Percentiles rank a stretch among this genome's conserved stretches.
These are phyloP conservation scores for Drosophila prosaltans DNA, from an alignment of 1,140 invertebrate species.

Conservation along the genomic window DNA sequence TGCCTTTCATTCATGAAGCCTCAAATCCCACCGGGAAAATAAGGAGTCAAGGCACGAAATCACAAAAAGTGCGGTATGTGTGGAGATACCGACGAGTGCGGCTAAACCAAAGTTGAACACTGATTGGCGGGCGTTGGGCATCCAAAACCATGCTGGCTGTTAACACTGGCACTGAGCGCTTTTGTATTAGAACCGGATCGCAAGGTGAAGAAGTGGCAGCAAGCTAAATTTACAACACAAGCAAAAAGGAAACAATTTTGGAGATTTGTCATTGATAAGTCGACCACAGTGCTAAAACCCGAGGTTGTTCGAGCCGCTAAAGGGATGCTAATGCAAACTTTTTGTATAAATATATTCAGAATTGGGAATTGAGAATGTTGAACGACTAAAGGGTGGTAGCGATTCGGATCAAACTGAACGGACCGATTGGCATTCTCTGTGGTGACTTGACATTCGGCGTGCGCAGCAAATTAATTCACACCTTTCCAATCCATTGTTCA, in stretches of 20 bases:
- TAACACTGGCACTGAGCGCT: slow-evolving; percentile 47
- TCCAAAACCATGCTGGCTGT: slow-evolving; percentile 63
- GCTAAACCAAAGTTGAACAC: slow-evolving; percentile 9
- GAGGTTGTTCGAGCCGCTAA: slow-evolving; percentile 21
- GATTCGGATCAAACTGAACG: not conserved
- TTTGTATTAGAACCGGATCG: slow-evolving; percentile 43
- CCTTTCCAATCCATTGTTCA: slow-evolving; percentile 79
- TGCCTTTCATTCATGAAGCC: slow-evolving; percentile 72
- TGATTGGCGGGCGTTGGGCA: slow-evolving; percentile 29
- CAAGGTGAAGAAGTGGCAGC: slow-evolving; percentile 71
- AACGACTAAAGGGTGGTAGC: slow-evolving; percentile 47
- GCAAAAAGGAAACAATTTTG: slow-evolving; percentile 78
- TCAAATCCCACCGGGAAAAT: slow-evolving; percentile 75
- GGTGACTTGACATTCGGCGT: slow-evolving; percentile 68
- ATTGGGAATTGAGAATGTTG: slow-evolving; percentile 42
- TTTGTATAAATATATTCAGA: slow-evolving; percentile 67
- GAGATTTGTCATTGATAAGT: slow-evolving; percentile 82
- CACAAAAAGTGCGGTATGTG: slow-evolving; percentile 62
- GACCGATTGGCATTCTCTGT: slow-evolving; percentile 53
- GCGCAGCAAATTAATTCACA: slow-evolving; percentile 81
- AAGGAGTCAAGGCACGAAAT: slow-evolving; percentile 56
- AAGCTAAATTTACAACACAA: slow-evolving; percentile 74
- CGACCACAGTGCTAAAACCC: slow-evolving; percentile 60
- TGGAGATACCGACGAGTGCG: slow-evolving; percentile 29
- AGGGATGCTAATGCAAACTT: slow-evolving; percentile 61